Base-by-base conservation (phyloP, 2,113 vertebrate species). In the Aplodontia rufa region DNA sequence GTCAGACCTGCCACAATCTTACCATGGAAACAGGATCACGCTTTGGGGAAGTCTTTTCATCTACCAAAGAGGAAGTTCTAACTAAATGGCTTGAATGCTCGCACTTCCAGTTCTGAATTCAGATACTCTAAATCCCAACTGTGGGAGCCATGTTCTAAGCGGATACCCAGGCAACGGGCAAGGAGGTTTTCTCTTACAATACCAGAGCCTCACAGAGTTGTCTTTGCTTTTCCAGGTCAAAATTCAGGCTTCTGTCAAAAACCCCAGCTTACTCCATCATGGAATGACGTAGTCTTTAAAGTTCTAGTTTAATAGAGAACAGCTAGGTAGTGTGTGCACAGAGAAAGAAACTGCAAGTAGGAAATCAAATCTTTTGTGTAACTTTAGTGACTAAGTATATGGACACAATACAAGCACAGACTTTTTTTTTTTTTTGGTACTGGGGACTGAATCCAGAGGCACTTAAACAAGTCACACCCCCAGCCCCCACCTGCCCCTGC, bases 241-340 rank as follows among this genome's bases (percentile, higher is more conserved):
- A 75, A 94, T 80, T 53, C 58, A 68, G 35, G 37, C 32, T 86
- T 53, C 45, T 30, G 60, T 72, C 16, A n/a, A 24, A 87, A 80
- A 90, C 71, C 8, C 8, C 17, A 69, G 62, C 55, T 78, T 69
- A 91, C 49, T 84, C 22, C 26, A 75, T 22, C 30, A 82, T 28
- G 45, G 30, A 60, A 96, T 28, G 16, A 84, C 37, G 1, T 28
- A 45, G 53, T 49, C 8, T 35, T 69, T 72, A 32, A 62, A 81
- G 53, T 85, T 90, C 45, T 91, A 88, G 60, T 85, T 72, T 72
- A 30, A 76, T 2, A 91, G 80, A 68, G 74, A 89, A 86, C 20
- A 92, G 28, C 24, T 55, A 83, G 51, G 19, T 24, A 60, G 42
- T 58, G 26, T 32, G 24, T 45, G 42, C 42, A 53, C 0, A 58